Evolutionary conservation across 2,797 vertebrate genomes (phyloP).

Genomic region (Cephalopachus bancanus): DNA sequence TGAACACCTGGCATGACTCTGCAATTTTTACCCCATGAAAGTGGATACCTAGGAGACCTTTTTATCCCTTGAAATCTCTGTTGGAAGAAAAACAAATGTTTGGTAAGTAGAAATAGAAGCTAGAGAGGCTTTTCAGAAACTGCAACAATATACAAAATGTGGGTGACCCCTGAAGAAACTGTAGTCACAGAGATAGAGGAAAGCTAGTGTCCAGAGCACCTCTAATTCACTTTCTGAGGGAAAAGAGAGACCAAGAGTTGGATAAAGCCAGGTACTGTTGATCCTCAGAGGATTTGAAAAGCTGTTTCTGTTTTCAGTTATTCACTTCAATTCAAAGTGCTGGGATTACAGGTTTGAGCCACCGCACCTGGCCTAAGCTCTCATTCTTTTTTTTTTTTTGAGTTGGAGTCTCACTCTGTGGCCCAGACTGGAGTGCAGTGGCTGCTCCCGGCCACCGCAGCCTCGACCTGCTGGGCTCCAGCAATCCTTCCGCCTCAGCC

Average conservation of each 20-base stretch:
- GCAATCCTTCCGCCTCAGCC: no score
- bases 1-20: slow-evolving; percentile 48
- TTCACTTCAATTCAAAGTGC: background rate
- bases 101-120: slow-evolving; percentile 57
- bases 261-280: background rate
- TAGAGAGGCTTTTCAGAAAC: background rate
- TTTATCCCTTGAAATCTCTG: slow-evolving; percentile 46
- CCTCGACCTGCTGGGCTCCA: no score
- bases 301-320: slow-evolving; percentile 64
- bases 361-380: no score
- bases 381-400: background rate
- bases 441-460: no score
- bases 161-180: slow-evolving; percentile 8
- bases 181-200: background rate
- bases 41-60: background rate
- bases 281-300: slow-evolving; percentile 49
- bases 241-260: background rate
- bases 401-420: no score
- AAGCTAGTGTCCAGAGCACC: background rate
- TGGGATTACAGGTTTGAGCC: no score
- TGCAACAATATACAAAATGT: slow-evolving; percentile 44
- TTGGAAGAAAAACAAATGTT: slow-evolving; percentile 66
- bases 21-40: slow-evolving; percentile 65
- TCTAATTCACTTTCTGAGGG: background rate
- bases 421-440: no score